Evolutionary conservation across 2,113 vertebrate species (phyloP), one percentile per base, ranked within the genome.

Genomic region (Catharus bicknelli): DNA sequence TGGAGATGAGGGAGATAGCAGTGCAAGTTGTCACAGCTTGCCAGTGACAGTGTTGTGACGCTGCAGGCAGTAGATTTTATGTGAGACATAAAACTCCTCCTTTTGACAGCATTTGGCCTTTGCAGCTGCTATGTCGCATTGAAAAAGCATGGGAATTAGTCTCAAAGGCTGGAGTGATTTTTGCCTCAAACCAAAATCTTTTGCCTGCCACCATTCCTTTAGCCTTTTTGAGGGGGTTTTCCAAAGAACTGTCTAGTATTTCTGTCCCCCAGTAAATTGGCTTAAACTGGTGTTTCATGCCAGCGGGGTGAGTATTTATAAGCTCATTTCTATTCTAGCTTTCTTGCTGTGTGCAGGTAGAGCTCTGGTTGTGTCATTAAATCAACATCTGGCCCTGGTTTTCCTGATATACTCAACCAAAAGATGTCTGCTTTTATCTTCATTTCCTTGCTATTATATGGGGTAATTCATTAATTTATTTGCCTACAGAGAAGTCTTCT

Each of bases 171-270:
- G n/a, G 10, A 67, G 38, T 48, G 36, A 62, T 77, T 77, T 82
- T 11, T 17, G 34, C 4, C 18, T 66, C 26, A 50, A 42, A 66
- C 23, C 6, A 36, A 43, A 47, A 19, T 90, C 5, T 87, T 57
- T 79, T 53, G 17, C 14, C 17, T 63, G 7, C 55, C 20, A 17
- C 17, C 9, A 42, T 75, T 92, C 45, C 36, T 63, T 7, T 66
- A 58, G 13, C 7, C 14, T 43, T 88, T 53, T n/a, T 61, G 7
- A 10, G 1, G 1, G 2, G 11, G 3, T 1, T 9, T 63, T 5
- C 8, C 5, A 59, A 75, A 66, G 16, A 19, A 3, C 1, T 0
- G 6, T 51, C 29, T 79, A 50, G 2, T 53, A 69, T 64, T 62
- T 86, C 11, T 20, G 9, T 70, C 29, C 11, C 7, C 6, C 36